phyloP scores from a whole-genome alignment of 2,888 invertebrate species.

The Saturnia japonica region DNA sequence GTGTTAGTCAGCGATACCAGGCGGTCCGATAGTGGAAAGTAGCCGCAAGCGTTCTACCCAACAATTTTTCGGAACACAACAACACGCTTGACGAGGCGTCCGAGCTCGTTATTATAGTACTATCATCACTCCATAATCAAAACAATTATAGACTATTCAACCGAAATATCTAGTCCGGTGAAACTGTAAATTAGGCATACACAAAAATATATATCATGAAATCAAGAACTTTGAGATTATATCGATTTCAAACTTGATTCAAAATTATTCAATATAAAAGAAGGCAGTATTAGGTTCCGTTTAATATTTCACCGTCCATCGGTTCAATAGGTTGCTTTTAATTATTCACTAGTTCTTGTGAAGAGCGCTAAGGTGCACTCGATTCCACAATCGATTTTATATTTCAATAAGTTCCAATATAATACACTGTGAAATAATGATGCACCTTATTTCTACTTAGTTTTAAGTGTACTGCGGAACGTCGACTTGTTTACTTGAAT shows the following conservation, averaged over 20 bases:
- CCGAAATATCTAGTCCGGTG: too few species aligned
- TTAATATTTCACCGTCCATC: slow-evolving; percentile 7
- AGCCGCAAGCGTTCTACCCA: too few species aligned
- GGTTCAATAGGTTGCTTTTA: background rate
- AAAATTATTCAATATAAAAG: background rate
- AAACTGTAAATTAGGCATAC: too few species aligned
- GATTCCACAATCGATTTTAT: background rate
- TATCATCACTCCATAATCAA: too few species aligned
- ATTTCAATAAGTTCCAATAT: background rate
- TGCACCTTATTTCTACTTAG: background rate
- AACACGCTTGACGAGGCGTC: too few species aligned
- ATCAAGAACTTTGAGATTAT: background rate
- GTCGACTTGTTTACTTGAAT: background rate
- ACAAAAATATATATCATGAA: background rate
- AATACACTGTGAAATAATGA: slow-evolving; percentile 6
- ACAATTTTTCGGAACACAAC: too few species aligned
- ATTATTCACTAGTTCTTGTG: slow-evolving; percentile 14
- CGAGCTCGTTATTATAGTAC: too few species aligned
- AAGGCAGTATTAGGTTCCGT: background rate
- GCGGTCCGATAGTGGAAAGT: too few species aligned
- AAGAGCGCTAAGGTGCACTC: background rate
- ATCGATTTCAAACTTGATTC: background rate
- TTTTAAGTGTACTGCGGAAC: background rate
- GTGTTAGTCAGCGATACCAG: too few species aligned
- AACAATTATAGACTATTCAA: too few species aligned